Conservation (phyloP, 2,797 vertebrate species). For the Smutsia temminckii region DNA sequence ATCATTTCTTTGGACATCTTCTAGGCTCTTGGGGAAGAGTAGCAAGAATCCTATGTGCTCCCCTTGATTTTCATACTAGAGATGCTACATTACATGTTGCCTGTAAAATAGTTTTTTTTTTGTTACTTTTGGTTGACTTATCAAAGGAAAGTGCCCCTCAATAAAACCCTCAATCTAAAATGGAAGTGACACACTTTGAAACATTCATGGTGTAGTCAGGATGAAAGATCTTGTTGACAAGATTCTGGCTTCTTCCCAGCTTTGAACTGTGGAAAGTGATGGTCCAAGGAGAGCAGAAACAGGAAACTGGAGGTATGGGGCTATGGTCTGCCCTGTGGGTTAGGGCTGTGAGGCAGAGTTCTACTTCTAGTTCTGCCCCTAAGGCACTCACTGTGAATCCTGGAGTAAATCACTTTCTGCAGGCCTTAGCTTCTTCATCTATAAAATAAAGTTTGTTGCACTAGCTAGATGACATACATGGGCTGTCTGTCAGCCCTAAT, state of each 20-base stretch:
- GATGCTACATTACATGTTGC: neutral
- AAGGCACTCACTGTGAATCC: neutral
- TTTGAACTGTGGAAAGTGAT: neutral
- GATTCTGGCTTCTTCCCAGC: neutral
- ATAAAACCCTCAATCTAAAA: conserved; percentile 26
- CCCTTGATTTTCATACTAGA: neutral
- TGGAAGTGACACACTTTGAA: neutral
- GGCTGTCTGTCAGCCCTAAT: neutral
- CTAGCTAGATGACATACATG: neutral
- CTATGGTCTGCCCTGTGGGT: neutral
- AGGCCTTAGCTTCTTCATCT: neutral
- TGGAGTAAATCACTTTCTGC: neutral
- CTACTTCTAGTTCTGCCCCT: neutral
- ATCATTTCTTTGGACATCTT: neutral
- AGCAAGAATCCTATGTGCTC: neutral
- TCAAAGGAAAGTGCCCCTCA: neutral
- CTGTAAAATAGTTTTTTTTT: neutral
- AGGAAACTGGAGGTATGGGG: neutral
- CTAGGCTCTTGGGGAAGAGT: neutral
- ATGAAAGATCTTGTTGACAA: neutral
- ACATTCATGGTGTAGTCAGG: neutral
- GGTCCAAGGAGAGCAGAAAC: neutral
- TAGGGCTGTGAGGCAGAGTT: neutral
- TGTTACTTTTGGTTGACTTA: neutral
- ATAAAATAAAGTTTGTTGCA: neutral